A percentile compares a stretch with the other conserved stretches of the same genome.
Conservation (phyloP, 2,888 invertebrate species). For the Catocala sponsa region DNA sequence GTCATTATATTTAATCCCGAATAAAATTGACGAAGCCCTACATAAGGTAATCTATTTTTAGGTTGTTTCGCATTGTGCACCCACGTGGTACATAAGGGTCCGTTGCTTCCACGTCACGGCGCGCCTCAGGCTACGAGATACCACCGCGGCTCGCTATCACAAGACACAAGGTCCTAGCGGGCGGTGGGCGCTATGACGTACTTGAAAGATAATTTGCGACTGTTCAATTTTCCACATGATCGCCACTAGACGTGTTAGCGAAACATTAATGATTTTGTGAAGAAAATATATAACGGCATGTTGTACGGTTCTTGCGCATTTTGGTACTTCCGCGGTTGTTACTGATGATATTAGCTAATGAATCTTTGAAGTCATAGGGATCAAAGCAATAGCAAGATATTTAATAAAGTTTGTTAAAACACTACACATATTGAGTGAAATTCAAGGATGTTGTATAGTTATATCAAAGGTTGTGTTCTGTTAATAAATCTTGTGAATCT, state of each 20-base stretch:
- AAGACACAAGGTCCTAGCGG: slow-evolving; percentile 20
- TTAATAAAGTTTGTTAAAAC: too few species aligned
- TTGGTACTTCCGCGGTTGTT: neutral
- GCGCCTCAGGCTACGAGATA: slow-evolving; percentile 22
- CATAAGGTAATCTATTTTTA: too few species aligned
- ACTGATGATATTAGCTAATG: too few species aligned
- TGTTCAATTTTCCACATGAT: slow-evolving; percentile 50
- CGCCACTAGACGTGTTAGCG: slow-evolving; percentile 36
- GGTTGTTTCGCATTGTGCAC: too few species aligned
- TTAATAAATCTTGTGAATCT: too few species aligned
- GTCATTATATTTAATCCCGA: too few species aligned
- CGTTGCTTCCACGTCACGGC: slow-evolving; percentile 24
- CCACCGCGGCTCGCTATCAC: slow-evolving; percentile 27
- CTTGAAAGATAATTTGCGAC: slow-evolving; percentile 27
- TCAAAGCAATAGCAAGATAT: neutral
- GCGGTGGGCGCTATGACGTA: slow-evolving; percentile 42
- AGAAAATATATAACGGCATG: slow-evolving; percentile 5
- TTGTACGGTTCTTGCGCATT: neutral
- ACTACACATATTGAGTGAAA: too few species aligned
- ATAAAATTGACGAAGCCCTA: too few species aligned
- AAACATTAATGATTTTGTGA: slow-evolving; percentile 18
- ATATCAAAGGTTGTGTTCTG: too few species aligned
- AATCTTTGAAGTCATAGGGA: neutral
- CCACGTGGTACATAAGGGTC: neutral
- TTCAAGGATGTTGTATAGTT: too few species aligned